phyloP scores from a whole-genome alignment of 2,113 vertebrate species.

The Eudorcas thomsonii region DNA sequence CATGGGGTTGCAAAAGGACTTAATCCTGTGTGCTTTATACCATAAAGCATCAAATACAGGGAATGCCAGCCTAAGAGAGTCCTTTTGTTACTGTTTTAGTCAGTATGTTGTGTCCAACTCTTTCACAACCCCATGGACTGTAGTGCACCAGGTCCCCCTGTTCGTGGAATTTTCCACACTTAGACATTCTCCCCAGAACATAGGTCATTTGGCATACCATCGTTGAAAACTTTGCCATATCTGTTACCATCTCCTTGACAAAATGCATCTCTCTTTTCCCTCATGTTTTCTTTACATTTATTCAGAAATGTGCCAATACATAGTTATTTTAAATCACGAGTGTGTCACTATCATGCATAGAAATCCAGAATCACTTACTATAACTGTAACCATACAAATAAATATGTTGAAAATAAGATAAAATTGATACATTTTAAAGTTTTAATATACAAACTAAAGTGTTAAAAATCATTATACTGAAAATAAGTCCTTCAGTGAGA shows the following conservation, averaged over 20 bases:
- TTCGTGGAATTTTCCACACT: background rate
- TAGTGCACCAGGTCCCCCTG: background rate
- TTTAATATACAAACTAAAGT: background rate
- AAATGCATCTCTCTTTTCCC: background rate
- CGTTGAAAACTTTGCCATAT: background rate
- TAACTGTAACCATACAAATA: background rate
- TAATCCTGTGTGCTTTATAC: background rate
- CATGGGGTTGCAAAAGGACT: background rate
- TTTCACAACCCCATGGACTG: fast-evolving
- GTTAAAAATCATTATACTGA: background rate
- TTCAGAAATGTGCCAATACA: background rate
- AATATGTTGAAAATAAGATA: background rate
- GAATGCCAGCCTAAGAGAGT: background rate
- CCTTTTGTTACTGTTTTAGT: background rate
- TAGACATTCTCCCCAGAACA: background rate
- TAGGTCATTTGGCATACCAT: background rate
- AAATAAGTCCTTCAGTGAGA: background rate
- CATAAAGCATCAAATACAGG: background rate
- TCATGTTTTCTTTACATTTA: background rate
- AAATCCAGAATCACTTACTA: background rate
- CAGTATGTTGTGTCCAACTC: background rate
- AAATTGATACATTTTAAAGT: background rate
- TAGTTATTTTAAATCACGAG: background rate
- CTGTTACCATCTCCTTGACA: background rate
- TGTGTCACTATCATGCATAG: background rate